Evolutionary conservation across 2,113 vertebrate species (phyloP).

Genomic region (Diadophis punctatus): DNA sequence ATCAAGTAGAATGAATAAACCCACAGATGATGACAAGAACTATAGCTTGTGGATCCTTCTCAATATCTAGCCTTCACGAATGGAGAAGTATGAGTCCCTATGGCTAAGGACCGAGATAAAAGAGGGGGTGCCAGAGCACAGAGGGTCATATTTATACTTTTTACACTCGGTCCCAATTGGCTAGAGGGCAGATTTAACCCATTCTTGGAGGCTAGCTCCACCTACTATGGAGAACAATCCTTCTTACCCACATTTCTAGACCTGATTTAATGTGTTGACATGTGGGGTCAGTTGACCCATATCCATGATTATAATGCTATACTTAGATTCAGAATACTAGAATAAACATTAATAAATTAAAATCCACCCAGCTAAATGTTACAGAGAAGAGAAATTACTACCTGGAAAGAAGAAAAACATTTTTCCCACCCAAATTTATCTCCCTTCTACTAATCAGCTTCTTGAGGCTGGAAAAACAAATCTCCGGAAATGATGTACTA

Average conservation of each 20-base stretch:
- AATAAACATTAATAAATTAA: neutral
- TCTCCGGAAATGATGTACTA: neutral
- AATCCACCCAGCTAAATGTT: neutral
- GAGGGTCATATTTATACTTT: too few species aligned
- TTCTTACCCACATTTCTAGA: neutral
- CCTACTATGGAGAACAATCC: neutral
- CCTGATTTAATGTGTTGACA: neutral
- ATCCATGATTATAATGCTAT: neutral
- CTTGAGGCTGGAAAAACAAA: neutral
- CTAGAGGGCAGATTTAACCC: too few species aligned
- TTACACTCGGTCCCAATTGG: too few species aligned
- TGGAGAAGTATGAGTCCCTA: too few species aligned
- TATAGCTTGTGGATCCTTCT: too few species aligned
- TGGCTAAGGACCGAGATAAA: too few species aligned
- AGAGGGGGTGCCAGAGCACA: too few species aligned
- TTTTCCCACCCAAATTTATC: neutral
- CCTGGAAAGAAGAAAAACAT: neutral
- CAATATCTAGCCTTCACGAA: too few species aligned
- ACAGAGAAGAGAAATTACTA: neutral
- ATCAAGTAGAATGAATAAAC: too few species aligned
- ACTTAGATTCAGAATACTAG: neutral
- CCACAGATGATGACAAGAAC: too few species aligned
- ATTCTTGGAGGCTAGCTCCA: too few species aligned
- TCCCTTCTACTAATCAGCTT: neutral
- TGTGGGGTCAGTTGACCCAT: neutral